Conservation (phyloP, 2,888 invertebrate genomes). For the Lydus trimaculatus region DNA sequence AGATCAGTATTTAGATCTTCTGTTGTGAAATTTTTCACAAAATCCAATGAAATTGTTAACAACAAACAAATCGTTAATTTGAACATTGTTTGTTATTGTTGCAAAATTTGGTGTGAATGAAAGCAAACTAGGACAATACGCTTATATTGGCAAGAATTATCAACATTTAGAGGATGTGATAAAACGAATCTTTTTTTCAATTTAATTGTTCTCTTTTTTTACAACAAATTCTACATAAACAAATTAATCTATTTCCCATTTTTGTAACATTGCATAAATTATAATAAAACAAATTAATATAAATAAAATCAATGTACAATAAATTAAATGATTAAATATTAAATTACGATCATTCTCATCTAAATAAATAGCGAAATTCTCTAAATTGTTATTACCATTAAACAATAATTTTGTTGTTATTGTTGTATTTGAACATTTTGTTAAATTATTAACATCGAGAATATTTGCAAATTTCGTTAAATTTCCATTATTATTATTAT, state of each 20-base stretch:
- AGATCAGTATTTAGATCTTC: constrained; percentile 50
- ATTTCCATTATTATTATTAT: neutral
- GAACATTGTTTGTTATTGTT: neutral
- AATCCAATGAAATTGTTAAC: neutral
- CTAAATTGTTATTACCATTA: neutral
- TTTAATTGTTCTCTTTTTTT: neutral
- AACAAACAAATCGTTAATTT: neutral
- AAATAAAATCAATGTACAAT: constrained; percentile 4
- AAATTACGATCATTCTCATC: neutral
- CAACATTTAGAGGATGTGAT: neutral
- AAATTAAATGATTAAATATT: constrained; percentile 1
- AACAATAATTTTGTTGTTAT: neutral
- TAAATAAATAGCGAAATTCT: neutral
- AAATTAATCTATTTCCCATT: neutral
- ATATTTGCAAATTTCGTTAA: neutral
- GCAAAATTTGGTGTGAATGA: neutral
- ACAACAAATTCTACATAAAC: neutral
- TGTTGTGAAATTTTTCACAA: constrained; percentile 27
- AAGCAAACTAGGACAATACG: neutral
- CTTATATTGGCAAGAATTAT: neutral
- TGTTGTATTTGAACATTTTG: neutral
- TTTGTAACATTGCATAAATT: constrained; percentile 5
- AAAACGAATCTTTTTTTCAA: neutral
- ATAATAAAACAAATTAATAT: neutral
- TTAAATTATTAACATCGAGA: neutral